Conservation (phyloP, 2,888 invertebrate genomes). For the Emmelina monodactyla region DNA sequence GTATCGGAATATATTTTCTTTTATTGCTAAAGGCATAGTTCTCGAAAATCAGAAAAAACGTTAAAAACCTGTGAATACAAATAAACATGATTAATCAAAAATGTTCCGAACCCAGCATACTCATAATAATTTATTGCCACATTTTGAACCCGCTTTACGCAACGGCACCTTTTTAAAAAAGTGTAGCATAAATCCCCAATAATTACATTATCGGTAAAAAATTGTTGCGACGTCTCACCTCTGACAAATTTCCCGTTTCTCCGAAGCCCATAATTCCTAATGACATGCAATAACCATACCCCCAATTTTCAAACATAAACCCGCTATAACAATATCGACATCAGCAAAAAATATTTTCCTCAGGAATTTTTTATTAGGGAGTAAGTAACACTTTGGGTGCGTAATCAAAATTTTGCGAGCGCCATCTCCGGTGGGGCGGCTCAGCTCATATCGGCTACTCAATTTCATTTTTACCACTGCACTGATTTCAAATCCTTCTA, state of each 20-base stretch:
- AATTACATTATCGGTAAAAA: constrained; percentile 61
- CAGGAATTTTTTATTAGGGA: constrained; percentile 53
- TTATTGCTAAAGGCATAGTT: background rate
- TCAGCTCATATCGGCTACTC: constrained; percentile 64
- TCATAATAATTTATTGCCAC: constrained; percentile 8
- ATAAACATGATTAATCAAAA: background rate
- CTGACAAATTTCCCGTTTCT: constrained; percentile 22
- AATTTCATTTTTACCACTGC: constrained; percentile 61
- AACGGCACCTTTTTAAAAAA: constrained; percentile 22
- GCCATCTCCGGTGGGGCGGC: constrained; percentile 40
- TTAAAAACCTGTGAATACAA: no score
- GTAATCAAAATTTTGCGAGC: constrained; percentile 59
- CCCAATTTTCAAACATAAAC: constrained; percentile 64
- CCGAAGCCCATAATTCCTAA: constrained; percentile 66
- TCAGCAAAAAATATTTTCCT: constrained; percentile 57
- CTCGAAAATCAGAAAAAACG: background rate
- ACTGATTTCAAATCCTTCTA: constrained; percentile 45
- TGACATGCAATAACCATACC: constrained; percentile 67
- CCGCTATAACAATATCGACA: constrained; percentile 67
- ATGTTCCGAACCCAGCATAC: background rate
- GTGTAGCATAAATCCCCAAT: constrained; percentile 58
- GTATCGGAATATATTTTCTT: no score
- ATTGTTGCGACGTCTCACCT: constrained; percentile 36
- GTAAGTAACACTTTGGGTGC: constrained; percentile 60
- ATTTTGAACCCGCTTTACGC: constrained; percentile 20